Evolutionary conservation across 1,140 invertebrate genomes (phyloP).

Genomic region (Eupristina koningsbergeri): DNA sequence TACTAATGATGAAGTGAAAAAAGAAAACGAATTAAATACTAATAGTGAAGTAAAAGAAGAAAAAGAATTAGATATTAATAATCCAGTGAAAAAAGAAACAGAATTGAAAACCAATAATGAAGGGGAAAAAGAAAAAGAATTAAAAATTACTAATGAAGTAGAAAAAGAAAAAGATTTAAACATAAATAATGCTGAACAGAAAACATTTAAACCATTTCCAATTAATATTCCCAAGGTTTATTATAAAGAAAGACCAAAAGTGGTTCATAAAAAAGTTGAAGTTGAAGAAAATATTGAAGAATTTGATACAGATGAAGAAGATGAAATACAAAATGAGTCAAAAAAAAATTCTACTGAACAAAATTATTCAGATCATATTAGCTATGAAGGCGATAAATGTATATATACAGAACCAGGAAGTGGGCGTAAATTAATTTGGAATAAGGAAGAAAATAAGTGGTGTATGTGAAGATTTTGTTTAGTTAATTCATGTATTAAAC

Average conservation of each 20-base stretch:
- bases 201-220: not conserved
- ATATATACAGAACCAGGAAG: conserved; percentile 83
- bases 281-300: conserved; percentile 62
- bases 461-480: conserved; percentile 53
- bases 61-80: not conserved
- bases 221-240: not conserved
- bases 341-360: conserved; percentile 5
- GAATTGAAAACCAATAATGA: not conserved
- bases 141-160: not conserved
- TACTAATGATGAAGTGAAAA: no score
- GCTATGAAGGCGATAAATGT: conserved; percentile 80
- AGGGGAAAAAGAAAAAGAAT: conserved; percentile 15
- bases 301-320: conserved; percentile 62
- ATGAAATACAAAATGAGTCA: conserved; percentile 18
- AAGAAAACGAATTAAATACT: conserved; percentile 5
- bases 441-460: conserved; percentile 77
- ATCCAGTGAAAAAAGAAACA: conserved; percentile 3
- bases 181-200: not conserved
- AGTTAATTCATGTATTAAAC: not conserved
- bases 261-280: conserved; percentile 45
- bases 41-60: conserved; percentile 1
- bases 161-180: conserved; percentile 10
- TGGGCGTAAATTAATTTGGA: conserved; percentile 80
- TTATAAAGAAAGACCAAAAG: conserved; percentile 39
- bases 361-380: conserved; percentile 75